phyloP scores from a whole-genome alignment of 2,797 vertebrate species.

The Podarcis lilfordi region DNA sequence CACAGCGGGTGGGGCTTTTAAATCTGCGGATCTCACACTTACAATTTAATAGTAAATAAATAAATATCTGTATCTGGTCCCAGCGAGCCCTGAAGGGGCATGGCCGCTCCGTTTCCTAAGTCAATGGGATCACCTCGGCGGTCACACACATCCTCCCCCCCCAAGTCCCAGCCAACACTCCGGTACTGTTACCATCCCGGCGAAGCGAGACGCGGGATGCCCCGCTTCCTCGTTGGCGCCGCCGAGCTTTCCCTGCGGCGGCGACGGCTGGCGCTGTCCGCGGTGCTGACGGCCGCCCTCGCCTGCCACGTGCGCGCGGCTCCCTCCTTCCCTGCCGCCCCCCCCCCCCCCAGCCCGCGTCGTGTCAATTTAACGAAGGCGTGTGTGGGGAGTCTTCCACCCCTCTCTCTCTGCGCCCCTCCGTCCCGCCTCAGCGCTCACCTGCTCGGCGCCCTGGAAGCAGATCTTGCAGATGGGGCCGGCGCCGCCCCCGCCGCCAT shows the following conservation, averaged over 20 bases:
- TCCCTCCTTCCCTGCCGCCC: too few species aligned
- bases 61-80: too few species aligned
- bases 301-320: not conserved
- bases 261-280: constrained; percentile 63
- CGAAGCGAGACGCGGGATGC: not conserved
- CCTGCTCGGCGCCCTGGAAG: constrained; percentile 94
- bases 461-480: constrained; percentile 94
- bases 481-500: constrained; percentile 80
- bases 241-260: not conserved
- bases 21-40: not conserved
- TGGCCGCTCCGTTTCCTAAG: too few species aligned
- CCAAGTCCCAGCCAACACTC: not conserved
- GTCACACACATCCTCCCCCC: too few species aligned
- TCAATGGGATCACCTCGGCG: too few species aligned
- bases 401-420: not conserved
- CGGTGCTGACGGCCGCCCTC: constrained; percentile 69
- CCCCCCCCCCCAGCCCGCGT: not conserved
- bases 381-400: not conserved
- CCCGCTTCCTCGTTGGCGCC: not conserved
- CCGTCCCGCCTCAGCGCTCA: constrained; percentile 45
- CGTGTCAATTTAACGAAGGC: not conserved
- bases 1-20: not conserved
- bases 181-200: not conserved
- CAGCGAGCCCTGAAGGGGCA: too few species aligned
- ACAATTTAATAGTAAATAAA: too few species aligned